Percentiles rank a stretch among this genome's conserved stretches.
Evolutionary conservation across 1,140 invertebrate genomes (phyloP).

Genomic region (Heliconius congener): DNA sequence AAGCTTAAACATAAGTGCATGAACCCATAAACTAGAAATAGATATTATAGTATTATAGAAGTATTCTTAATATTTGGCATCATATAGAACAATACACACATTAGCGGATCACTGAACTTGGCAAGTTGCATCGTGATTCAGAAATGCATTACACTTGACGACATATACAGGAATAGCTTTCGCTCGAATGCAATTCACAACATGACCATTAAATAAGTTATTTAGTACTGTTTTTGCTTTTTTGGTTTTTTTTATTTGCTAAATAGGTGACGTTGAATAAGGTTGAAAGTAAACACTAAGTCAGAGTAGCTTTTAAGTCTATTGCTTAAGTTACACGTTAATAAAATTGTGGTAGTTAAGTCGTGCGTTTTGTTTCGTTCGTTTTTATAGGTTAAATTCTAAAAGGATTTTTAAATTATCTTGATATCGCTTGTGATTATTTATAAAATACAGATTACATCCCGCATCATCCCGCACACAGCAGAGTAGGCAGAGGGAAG

Average conservation of each 20-base stretch:
- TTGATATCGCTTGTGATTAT: no score
- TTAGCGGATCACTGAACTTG: slow-evolving; percentile 41
- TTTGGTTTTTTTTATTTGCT: no score
- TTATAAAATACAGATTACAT: no score
- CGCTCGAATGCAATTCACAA: neutral
- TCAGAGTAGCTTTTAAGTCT: neutral
- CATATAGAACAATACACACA: slow-evolving; percentile 25
- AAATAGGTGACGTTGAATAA: neutral
- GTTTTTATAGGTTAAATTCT: no score
- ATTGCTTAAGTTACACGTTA: no score
- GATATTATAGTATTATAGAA: slow-evolving; percentile 31
- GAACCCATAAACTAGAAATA: slow-evolving; percentile 52
- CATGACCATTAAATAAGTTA: neutral
- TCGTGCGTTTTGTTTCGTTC: no score
- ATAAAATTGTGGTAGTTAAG: no score
- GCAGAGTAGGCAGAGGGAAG: no score
- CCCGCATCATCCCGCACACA: no score
- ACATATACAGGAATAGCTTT: slow-evolving; percentile 19
- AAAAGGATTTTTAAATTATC: no score
- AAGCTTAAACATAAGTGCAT: slow-evolving; percentile 32
- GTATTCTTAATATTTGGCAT: slow-evolving; percentile 41
- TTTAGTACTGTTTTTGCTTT: neutral
- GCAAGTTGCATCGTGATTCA: slow-evolving; percentile 35
- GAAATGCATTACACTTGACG: slow-evolving; percentile 23
- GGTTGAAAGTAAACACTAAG: neutral